phyloP scores from a whole-genome alignment of 2,113 vertebrate species.

The Xenopus borealis region DNA sequence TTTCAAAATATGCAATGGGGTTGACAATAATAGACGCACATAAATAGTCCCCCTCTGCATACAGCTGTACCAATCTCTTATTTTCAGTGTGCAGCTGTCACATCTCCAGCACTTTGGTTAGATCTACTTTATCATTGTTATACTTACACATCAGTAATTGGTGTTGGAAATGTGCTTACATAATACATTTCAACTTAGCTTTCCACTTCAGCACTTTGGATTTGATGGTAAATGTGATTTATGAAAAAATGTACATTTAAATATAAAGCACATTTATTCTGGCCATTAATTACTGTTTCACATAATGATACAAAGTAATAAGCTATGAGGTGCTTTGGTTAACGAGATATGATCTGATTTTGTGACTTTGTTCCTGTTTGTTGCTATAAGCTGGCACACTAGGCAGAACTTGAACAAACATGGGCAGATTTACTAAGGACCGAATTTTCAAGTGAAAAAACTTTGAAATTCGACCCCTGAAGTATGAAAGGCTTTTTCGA shows the following conservation, averaged over 20 bases:
- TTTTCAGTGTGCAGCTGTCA: not conserved
- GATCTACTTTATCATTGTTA: not conserved
- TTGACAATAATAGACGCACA: not conserved
- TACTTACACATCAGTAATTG: not conserved
- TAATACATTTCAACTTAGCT: conserved; percentile 4
- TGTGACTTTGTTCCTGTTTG: too few relatives aligned
- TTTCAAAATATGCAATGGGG: not conserved
- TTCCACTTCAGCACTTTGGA: not conserved
- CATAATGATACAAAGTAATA: not conserved
- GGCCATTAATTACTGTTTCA: not conserved
- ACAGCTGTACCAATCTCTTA: not conserved
- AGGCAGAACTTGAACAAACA: too few relatives aligned
- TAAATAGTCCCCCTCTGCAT: not conserved
- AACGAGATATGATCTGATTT: too few relatives aligned
- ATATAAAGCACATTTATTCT: not conserved
- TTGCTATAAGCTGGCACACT: too few relatives aligned
- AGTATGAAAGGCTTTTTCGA: too few relatives aligned
- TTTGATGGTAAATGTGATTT: not conserved
- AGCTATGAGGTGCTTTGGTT: too few relatives aligned
- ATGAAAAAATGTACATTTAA: not conserved
- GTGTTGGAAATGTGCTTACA: conserved; percentile 6
- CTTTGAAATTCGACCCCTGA: too few relatives aligned
- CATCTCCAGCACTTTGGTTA: not conserved
- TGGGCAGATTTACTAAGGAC: too few relatives aligned
- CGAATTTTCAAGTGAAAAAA: too few relatives aligned